Base-by-base conservation (phyloP, 2,888 invertebrate genomes). In the Dione juno region DNA sequence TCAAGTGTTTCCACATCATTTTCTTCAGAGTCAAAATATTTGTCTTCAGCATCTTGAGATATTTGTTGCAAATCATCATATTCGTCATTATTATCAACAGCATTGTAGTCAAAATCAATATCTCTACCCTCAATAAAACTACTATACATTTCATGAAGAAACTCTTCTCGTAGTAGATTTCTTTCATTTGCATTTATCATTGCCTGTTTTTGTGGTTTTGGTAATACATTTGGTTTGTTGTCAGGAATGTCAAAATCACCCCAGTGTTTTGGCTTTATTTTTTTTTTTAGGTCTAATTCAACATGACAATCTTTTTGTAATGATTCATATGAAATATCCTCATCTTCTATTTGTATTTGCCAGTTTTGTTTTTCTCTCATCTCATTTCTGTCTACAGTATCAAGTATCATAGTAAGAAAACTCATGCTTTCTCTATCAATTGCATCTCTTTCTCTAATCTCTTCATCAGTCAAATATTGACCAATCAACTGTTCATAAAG, bases 401-500 rank as follows among this genome's bases (percentile, higher is more conserved):
- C 96, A 84, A 98, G 92, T 66, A 98, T 93, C 81, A 98, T 94
- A 76, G 95, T 95, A 0, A 97, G 95, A 78, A 98, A 96, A 40
- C 95, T 95, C 7, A 93, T 83, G 76, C 94, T 92, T 79, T 86
- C 90, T 78, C 81, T 94, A 80, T 95, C 94, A 63, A 94, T 92
- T 69, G 93, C 89, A 85, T 95, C 96, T 16, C 96, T 89, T 66
- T 93, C 92, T 74, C 94, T 93, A 71, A 95, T 95, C 84, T 98
- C 97, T 41, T 96, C 95, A 70, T 96, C 95, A 3, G 96, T 95
- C 76, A 98, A 87, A 86, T 96, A 98, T 80, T 96, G 96, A 0
- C 98, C 99, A 54, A 99, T 94, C 77, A 99, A 91, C 80, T 98
- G 97, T 75, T 99, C 97, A 88, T 97, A 99, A 0, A 99, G 88